A percentile compares a stretch with the other conserved stretches of the same genome.
These are phyloP conservation scores for Drosophila prolongata DNA, from an alignment of 2,888 invertebrate genomes.

Conservation along the genomic window DNA sequence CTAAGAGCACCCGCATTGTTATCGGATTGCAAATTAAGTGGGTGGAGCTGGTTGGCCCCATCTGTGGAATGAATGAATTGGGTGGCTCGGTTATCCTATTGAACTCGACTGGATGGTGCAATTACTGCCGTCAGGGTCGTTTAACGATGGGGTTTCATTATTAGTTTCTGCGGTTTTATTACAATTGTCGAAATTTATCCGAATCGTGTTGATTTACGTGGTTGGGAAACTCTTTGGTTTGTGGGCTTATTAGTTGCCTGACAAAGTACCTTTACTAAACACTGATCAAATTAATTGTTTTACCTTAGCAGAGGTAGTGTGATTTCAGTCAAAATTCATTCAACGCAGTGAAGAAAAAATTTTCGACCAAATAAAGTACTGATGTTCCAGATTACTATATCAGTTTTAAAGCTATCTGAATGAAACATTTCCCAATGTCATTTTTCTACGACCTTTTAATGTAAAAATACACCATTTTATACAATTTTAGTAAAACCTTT, in stretches of 20 bases:
- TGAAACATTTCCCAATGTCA: no score
- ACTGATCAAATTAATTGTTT: not conserved
- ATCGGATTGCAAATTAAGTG: conserved; percentile 44
- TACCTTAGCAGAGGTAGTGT: no score
- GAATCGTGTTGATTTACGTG: not conserved
- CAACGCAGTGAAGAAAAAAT: no score
- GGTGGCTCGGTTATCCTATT: not conserved
- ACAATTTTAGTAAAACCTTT: no score
- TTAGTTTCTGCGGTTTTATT: conserved; percentile 75
- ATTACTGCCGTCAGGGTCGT: not conserved
- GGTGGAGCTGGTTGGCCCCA: not conserved
- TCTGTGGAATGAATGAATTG: not conserved
- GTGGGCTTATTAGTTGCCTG: not conserved
- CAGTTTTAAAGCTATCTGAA: no score
- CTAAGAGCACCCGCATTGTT: conserved; percentile 60
- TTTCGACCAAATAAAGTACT: no score
- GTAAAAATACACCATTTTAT: no score
- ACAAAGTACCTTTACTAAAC: not conserved
- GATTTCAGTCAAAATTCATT: no score
- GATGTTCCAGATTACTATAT: no score
- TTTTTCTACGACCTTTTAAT: no score
- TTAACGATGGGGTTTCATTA: conserved; percentile 52
- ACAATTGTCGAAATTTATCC: not conserved
- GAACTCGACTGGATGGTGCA: not conserved
- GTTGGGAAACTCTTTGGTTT: not conserved